These are phyloP conservation scores for Ageneiosus marmoratus DNA, from an alignment of 2,113 vertebrate genomes.

Conservation along the genomic window DNA sequence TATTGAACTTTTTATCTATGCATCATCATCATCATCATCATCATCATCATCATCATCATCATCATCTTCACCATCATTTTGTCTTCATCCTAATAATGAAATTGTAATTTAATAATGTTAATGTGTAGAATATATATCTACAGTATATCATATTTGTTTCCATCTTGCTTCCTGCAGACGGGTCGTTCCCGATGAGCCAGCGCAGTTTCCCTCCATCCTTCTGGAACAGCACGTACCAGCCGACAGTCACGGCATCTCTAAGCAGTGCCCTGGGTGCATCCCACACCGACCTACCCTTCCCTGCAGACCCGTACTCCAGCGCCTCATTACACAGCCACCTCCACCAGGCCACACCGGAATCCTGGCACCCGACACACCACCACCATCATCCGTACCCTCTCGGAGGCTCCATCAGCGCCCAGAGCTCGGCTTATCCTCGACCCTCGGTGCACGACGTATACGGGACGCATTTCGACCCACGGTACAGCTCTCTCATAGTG, in stretches of 20 bases:
- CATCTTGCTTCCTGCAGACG: conserved; percentile 74
- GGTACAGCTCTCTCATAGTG: conserved; percentile 87
- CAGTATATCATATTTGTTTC: too few relatives aligned
- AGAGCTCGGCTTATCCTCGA: conserved; percentile 82
- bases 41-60: too few relatives aligned
- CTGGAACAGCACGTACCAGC: conserved; percentile 96
- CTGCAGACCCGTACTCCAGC: conserved; percentile 84
- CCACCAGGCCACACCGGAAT: conserved; percentile 85
- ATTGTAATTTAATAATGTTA: too few relatives aligned
- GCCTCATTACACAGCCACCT: conserved; percentile 88
- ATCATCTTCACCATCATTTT: too few relatives aligned
- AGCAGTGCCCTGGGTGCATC: conserved; percentile 76
- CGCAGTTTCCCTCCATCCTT: conserved; percentile 94
- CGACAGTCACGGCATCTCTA: conserved; percentile 76
- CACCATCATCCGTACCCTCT: conserved; percentile 88
- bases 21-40: too few relatives aligned
- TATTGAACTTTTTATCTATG: too few relatives aligned
- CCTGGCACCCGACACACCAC: conserved; percentile 90
- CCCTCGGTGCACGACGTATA: conserved; percentile 91
- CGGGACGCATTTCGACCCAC: conserved; percentile 87
- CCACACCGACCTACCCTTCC: conserved; percentile 88
- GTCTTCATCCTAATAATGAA: too few relatives aligned
- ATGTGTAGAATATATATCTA: too few relatives aligned
- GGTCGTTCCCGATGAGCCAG: conserved; percentile 94
- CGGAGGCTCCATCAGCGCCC: conserved; percentile 78